These are phyloP conservation scores for Sorex araneus DNA, from an alignment of 2,113 vertebrate species.

Conservation along the genomic window DNA sequence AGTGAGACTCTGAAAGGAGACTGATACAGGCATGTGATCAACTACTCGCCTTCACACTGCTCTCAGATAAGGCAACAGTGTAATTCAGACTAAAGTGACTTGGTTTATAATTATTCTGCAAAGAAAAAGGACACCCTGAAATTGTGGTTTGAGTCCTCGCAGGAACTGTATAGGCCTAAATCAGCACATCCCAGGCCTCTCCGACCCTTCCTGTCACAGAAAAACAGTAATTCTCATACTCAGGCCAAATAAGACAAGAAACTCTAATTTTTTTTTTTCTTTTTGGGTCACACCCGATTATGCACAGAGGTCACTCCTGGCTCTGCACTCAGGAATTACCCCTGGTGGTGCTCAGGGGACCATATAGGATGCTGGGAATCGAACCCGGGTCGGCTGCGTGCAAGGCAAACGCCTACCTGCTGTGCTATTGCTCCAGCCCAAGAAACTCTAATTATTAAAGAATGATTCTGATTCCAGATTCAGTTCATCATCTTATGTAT, in stretches of 20 bases:
- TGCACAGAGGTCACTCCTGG: too few relatives aligned
- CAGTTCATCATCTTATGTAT: not conserved
- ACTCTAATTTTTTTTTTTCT: too few relatives aligned
- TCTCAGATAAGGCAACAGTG: constrained; percentile 1
- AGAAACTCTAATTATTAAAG: not conserved
- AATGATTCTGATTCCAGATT: not conserved
- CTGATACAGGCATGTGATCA: not conserved
- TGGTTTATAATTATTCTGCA: not conserved
- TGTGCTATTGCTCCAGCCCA: too few relatives aligned
- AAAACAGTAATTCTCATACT: not conserved
- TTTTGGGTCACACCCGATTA: too few relatives aligned
- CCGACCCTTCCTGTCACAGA: not conserved
- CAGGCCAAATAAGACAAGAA: not conserved
- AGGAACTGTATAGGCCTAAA: not conserved
- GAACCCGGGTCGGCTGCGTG: too few relatives aligned
- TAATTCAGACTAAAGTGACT: not conserved
- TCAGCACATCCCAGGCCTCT: not conserved
- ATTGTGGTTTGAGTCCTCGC: not conserved
- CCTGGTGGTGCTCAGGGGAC: too few relatives aligned
- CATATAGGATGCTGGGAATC: too few relatives aligned
- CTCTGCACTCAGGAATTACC: too few relatives aligned
- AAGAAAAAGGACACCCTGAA: constrained; percentile 57
- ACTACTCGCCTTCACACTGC: not conserved
- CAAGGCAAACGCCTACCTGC: too few relatives aligned
- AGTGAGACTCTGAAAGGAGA: not conserved